Evolutionary conservation across 2,797 vertebrate species (phyloP).

Genomic region (Triplophysa bombifrons): DNA sequence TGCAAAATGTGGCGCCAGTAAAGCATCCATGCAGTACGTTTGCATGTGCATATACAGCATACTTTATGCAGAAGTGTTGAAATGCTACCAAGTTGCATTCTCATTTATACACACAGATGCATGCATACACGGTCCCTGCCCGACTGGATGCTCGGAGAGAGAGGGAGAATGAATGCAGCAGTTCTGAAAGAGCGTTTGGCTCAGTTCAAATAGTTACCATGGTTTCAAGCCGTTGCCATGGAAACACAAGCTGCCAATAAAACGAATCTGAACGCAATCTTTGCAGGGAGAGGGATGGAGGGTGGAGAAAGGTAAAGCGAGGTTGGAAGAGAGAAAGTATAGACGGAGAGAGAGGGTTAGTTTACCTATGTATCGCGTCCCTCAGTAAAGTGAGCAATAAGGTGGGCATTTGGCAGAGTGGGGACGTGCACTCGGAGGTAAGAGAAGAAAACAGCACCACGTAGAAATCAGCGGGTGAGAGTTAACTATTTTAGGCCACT

Average conservation of each 20-base stretch:
- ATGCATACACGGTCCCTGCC: slow-evolving; percentile 29
- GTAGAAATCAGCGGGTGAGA: slow-evolving; percentile 54
- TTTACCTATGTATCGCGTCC: slow-evolving; percentile 14
- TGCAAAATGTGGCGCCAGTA: not conserved
- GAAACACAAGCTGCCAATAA: slow-evolving; percentile 83
- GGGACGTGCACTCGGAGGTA: slow-evolving; percentile 53
- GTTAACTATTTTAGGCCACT: slow-evolving; percentile 66
- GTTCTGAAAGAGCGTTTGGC: slow-evolving; percentile 73
- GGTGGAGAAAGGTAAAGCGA: slow-evolving; percentile 57
- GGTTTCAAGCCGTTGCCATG: slow-evolving; percentile 83
- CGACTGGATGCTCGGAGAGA: slow-evolving; percentile 42
- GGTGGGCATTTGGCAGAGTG: slow-evolving; percentile 18
- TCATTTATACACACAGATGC: slow-evolving; percentile 36
- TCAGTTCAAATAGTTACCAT: slow-evolving; percentile 80
- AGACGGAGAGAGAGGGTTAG: slow-evolving; percentile 40
- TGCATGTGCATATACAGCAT: not conserved
- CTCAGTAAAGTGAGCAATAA: slow-evolving; percentile 36
- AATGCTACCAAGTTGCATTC: slow-evolving; percentile 10
- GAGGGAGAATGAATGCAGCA: slow-evolving; percentile 68
- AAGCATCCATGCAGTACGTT: not conserved
- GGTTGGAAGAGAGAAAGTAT: slow-evolving; percentile 55
- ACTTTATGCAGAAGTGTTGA: not conserved
- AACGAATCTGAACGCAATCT: slow-evolving; percentile 76
- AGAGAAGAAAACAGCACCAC: slow-evolving; percentile 55
- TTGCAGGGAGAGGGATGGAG: slow-evolving; percentile 72